Conservation (phyloP, 1,140 invertebrate genomes). For the Conus betulinus region DNA sequence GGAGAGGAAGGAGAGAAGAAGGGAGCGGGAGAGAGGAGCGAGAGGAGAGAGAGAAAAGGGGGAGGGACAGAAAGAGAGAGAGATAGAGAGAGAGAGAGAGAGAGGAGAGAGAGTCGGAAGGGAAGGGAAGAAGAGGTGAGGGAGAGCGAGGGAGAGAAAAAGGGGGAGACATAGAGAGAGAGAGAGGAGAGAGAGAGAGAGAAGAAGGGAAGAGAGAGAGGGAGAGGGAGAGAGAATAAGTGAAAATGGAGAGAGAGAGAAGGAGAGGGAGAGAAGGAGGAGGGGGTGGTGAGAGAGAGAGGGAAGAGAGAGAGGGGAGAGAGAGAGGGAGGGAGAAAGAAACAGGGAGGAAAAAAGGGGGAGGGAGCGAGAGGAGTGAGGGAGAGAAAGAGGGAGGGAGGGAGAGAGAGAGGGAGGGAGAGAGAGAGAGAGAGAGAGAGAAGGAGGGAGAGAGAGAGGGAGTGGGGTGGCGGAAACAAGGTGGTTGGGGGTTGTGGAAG, state of each 20-base stretch:
- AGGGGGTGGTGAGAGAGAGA: not conserved
- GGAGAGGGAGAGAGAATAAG: not conserved
- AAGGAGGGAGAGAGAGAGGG: not conserved
- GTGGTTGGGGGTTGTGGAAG: too few relatives aligned
- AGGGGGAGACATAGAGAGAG: too few relatives aligned
- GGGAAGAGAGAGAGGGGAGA: not conserved
- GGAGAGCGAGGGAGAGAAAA: too few relatives aligned
- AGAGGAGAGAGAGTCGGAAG: too few relatives aligned
- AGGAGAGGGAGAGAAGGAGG: too few relatives aligned
- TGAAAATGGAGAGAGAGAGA: not conserved
- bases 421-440: conserved; percentile 29
- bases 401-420: not conserved
- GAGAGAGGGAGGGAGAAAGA: conserved; percentile 20
- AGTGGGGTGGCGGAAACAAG: not conserved
- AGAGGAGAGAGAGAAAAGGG: too few relatives aligned
- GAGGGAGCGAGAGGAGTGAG: not conserved
- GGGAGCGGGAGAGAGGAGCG: not conserved
- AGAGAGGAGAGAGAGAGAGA: not conserved
- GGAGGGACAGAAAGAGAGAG: too few relatives aligned
- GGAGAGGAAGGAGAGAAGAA: conserved; percentile 21
- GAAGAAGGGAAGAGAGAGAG: not conserved
- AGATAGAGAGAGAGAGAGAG: too few relatives aligned
- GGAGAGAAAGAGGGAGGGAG: not conserved
- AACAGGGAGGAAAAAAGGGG: not conserved
- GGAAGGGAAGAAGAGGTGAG: too few relatives aligned